Percentiles rank a stretch among this genome's conserved stretches.
Conservation (phyloP, 1,140 invertebrate genomes). For the Dryas iulia region DNA sequence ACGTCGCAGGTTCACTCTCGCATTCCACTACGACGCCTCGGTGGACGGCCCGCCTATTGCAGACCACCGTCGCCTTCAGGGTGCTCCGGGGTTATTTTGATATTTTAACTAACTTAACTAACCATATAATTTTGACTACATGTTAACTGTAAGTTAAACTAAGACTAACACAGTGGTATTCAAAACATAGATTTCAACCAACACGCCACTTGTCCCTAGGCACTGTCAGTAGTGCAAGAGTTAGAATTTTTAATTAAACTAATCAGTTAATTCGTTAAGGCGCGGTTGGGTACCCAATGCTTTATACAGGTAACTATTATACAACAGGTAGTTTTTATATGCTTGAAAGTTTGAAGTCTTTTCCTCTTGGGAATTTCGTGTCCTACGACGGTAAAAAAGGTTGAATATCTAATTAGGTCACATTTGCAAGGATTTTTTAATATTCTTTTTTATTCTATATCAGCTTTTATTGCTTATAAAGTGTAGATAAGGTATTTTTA, state of each 20-base stretch:
- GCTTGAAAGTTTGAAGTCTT: slow-evolving; percentile 33
- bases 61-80: too few species aligned
- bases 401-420: slow-evolving; percentile 30
- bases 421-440: background rate
- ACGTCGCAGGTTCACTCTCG: too few species aligned
- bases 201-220: slow-evolving; percentile 54
- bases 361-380: slow-evolving; percentile 22
- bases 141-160: slow-evolving; percentile 17
- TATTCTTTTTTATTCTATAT: background rate
- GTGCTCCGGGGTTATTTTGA: too few species aligned
- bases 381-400: slow-evolving; percentile 12
- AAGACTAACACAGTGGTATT: slow-evolving; percentile 27
- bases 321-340: slow-evolving; percentile 12
- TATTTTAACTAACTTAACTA: too few species aligned
- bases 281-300: slow-evolving; percentile 44
- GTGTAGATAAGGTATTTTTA: too few species aligned
- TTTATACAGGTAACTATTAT: slow-evolving; percentile 35
- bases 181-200: slow-evolving; percentile 56
- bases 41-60: too few species aligned
- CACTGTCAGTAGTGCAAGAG: slow-evolving; percentile 58
- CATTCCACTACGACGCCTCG: too few species aligned
- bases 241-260: slow-evolving; percentile 74
- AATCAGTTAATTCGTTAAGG: slow-evolving; percentile 73
- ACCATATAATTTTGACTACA: too few species aligned
- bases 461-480: background rate